phyloP scores from a whole-genome alignment of 2,113 vertebrate species.

The Glareola pratincola region DNA sequence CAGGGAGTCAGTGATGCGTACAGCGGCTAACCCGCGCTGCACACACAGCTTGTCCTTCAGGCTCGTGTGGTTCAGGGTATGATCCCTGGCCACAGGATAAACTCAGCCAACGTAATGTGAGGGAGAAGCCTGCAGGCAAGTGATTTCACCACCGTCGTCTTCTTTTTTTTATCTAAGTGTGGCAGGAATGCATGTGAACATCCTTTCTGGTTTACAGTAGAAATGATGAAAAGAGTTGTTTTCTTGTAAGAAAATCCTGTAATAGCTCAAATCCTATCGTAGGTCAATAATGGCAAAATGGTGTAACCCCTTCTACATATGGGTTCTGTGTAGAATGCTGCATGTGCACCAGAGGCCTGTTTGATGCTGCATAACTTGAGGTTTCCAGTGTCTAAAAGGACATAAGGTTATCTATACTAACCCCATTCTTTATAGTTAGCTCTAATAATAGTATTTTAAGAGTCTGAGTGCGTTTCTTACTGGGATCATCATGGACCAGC shows the following conservation, averaged over 20 bases:
- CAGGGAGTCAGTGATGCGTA: accelerated
- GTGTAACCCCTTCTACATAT: background rate
- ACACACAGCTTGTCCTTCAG: background rate
- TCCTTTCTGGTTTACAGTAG: background rate
- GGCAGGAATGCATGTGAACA: background rate
- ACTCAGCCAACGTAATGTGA: background rate
- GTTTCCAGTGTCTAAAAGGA: background rate
- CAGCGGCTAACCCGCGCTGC: background rate
- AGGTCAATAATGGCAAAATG: background rate
- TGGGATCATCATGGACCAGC: background rate
- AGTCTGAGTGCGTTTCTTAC: background rate
- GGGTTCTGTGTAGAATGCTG: background rate
- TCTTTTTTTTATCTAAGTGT: background rate
- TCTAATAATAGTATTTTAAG: background rate
- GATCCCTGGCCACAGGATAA: background rate
- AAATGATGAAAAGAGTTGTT: background rate
- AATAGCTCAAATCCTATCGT: background rate
- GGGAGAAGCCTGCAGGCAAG: background rate
- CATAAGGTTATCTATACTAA: background rate
- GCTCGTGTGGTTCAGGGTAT: accelerated
- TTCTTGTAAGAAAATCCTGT: background rate
- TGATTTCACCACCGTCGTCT: background rate
- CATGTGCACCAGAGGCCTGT: background rate
- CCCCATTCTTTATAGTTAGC: background rate
- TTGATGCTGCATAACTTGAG: background rate